These are phyloP conservation scores for Chaitophorus viminalis DNA, from an alignment of 2,888 invertebrate genomes.

Conservation along the genomic window DNA sequence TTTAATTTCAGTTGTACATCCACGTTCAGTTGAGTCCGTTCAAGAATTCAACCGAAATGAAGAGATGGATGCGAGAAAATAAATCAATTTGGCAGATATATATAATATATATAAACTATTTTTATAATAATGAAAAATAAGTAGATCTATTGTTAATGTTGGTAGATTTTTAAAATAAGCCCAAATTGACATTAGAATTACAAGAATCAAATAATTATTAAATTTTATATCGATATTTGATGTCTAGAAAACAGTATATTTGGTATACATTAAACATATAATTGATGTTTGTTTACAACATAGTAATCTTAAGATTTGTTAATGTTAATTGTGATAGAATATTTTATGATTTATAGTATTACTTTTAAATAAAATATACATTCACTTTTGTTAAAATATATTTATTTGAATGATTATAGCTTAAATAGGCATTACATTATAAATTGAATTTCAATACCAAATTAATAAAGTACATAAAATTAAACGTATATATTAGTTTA, in stretches of 20 bases:
- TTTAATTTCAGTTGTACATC: conserved; percentile 78
- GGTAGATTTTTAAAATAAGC: conserved; percentile 38
- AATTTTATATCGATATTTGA: conserved; percentile 39
- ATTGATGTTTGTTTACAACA: conserved; percentile 53
- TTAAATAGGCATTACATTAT: not conserved
- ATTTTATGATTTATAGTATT: conserved; percentile 48
- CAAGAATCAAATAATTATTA: conserved; percentile 58
- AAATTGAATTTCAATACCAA: too few relatives aligned
- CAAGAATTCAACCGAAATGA: conserved; percentile 32
- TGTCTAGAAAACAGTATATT: conserved; percentile 39
- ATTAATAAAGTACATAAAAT: too few relatives aligned
- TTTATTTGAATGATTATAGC: not conserved
- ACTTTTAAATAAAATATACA: conserved; percentile 50
- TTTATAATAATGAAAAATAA: conserved; percentile 30
- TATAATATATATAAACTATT: not conserved
- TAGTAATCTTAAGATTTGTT: conserved; percentile 56
- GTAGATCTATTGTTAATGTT: conserved; percentile 34
- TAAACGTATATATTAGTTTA: too few relatives aligned
- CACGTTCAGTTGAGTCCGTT: conserved; percentile 75
- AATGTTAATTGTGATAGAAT: conserved; percentile 59
- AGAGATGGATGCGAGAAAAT: conserved; percentile 28
- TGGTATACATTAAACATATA: conserved; percentile 35
- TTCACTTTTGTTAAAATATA: conserved; percentile 37
- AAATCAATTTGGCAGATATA: not conserved
- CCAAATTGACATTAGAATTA: conserved; percentile 53